Conservation (phyloP, 1,140 invertebrate species). For the Bombus ignitus region DNA sequence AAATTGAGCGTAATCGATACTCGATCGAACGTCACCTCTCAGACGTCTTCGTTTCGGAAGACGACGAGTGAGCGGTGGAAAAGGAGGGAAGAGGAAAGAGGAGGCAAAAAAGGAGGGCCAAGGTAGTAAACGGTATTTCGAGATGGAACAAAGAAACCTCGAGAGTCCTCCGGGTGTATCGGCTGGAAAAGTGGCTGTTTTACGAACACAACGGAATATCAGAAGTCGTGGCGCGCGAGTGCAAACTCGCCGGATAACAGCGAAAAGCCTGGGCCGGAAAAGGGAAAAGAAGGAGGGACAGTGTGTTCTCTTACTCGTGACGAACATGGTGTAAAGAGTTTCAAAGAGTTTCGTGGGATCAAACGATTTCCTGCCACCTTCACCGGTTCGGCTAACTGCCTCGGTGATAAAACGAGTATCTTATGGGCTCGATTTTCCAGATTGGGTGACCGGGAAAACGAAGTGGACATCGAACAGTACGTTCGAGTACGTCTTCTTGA, state of each 20-base stretch:
- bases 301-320: background rate
- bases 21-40: conserved; percentile 53
- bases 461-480: background rate
- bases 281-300: conserved; percentile 12
- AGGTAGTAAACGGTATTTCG: conserved; percentile 38
- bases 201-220: conserved; percentile 66
- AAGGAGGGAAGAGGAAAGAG: no score
- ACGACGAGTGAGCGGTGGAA: background rate
- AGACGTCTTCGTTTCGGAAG: conserved; percentile 24
- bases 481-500: background rate
- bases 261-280: background rate
- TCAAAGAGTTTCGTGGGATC: conserved; percentile 43
- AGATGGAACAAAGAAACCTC: conserved; percentile 72
- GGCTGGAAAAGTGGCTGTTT: conserved; percentile 74
- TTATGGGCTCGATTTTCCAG: background rate
- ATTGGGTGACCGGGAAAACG: background rate
- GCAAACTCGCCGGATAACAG: conserved; percentile 35
- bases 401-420: conserved; percentile 8
- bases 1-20: conserved; percentile 65
- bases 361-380: conserved; percentile 22
- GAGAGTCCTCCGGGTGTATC: conserved; percentile 62
- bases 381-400: background rate
- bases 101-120: conserved; percentile 13
- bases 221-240: conserved; percentile 59
- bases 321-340: conserved; percentile 30